Evolutionary conservation across 2,888 invertebrate species (phyloP).

Genomic region (Lissocephala sabroskyi): DNA sequence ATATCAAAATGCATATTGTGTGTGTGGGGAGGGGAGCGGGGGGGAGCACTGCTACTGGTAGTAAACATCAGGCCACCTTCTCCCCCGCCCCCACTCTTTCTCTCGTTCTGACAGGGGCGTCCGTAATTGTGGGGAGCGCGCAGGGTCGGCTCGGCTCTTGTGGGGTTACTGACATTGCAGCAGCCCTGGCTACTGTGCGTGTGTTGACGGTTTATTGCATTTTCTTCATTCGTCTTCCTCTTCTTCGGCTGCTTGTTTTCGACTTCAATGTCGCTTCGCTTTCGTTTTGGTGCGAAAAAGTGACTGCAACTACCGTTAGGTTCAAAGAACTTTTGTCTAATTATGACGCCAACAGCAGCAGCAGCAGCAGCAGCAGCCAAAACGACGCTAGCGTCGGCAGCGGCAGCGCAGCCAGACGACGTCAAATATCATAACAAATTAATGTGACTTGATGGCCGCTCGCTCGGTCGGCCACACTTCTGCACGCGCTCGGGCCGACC

Average conservation of each 20-base stretch:
- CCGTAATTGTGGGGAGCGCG: too few relatives aligned
- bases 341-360: slow-evolving; percentile 30
- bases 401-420: slow-evolving; percentile 6
- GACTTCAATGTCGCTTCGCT: slow-evolving; percentile 14
- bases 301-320: slow-evolving; percentile 47
- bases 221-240: slow-evolving; percentile 6
- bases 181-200: slow-evolving; percentile 35
- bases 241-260: not conserved
- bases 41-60: slow-evolving; percentile 7
- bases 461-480: not conserved
- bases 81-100: not conserved
- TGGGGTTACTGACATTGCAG: slow-evolving; percentile 65
- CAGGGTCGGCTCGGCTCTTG: too few relatives aligned
- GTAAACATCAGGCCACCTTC: not conserved
- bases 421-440: slow-evolving; percentile 43
- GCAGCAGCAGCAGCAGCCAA: slow-evolving; percentile 3
- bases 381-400: too few relatives aligned
- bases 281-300: slow-evolving; percentile 40
- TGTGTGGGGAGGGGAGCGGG: not conserved
- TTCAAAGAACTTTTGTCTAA: slow-evolving; percentile 62
- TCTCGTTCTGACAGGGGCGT: too few relatives aligned
- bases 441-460: not conserved
- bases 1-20: not conserved
- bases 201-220: slow-evolving; percentile 6
- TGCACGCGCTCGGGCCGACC: not conserved